Evolutionary conservation across 2,888 invertebrate genomes (phyloP).

Genomic region (Cremastobaeus sp.): DNA sequence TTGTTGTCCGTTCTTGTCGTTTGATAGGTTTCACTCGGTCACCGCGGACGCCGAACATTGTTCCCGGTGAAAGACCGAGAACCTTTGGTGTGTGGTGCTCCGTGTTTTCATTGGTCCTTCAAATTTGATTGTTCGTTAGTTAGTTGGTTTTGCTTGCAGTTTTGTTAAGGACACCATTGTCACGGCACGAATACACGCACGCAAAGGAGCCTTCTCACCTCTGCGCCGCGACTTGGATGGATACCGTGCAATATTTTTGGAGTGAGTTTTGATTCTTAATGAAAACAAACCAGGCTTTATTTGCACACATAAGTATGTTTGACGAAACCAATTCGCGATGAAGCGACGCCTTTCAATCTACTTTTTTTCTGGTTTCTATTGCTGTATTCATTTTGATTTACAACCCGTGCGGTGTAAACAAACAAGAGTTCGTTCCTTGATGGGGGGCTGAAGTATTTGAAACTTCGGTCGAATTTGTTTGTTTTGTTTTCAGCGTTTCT

Average conservation of each 20-base stretch:
- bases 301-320: too few species aligned
- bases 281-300: not conserved
- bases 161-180: conserved; percentile 10
- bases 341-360: not conserved
- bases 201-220: conserved; percentile 38
- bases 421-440: not conserved
- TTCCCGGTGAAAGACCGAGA: conserved; percentile 5
- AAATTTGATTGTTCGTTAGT: not conserved
- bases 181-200: conserved; percentile 17
- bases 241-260: conserved; percentile 78
- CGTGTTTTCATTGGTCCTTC: conserved; percentile 5
- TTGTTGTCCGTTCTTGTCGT: conserved; percentile 8
- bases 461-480: not conserved
- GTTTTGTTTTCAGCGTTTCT: not conserved
- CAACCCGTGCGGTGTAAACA: not conserved
- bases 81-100: conserved; percentile 19
- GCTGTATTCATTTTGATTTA: conserved; percentile 1
- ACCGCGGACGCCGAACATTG: too few species aligned
- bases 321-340: too few species aligned
- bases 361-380: not conserved
- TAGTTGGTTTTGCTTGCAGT: not conserved
- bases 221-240: conserved; percentile 75
- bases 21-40: too few species aligned
- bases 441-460: not conserved
- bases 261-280: conserved; percentile 71